These are phyloP conservation scores for Acrossocheilus wenchowensis DNA, from an alignment of 2,797 vertebrate species.

Conservation along the genomic window DNA sequence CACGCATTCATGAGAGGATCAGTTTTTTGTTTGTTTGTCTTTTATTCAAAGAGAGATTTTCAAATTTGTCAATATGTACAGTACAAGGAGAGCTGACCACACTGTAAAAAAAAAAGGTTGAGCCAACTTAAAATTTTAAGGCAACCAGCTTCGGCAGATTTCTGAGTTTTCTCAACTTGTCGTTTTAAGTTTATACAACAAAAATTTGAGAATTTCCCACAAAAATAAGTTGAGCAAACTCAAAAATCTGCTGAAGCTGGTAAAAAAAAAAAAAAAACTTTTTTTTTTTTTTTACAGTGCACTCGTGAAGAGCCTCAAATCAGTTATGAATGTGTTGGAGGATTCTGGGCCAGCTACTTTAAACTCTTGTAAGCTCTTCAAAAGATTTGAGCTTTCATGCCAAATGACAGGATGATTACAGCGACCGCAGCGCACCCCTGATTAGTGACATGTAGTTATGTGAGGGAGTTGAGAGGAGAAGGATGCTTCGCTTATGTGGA, in stretches of 20 bases:
- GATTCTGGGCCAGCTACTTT: conserved; percentile 13
- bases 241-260: too few species aligned
- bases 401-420: conserved; percentile 48
- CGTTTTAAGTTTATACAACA: too few species aligned
- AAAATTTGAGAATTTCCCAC: too few species aligned
- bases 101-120: too few species aligned
- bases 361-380: conserved; percentile 8
- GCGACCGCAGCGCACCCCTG: conserved; percentile 36
- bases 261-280: too few species aligned
- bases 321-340: conserved; percentile 14
- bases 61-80: not conserved
- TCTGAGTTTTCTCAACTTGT: too few species aligned
- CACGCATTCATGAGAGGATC: not conserved
- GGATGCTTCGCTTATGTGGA: conserved; percentile 40
- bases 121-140: too few species aligned
- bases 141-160: too few species aligned
- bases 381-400: conserved; percentile 32
- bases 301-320: conserved; percentile 4
- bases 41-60: not conserved
- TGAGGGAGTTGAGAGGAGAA: conserved; percentile 21
- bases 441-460: conserved; percentile 40
- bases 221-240: too few species aligned
- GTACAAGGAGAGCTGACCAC: not conserved
- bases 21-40: not conserved
- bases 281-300: too few species aligned